Base-by-base conservation (phyloP, 92 coral and sea anemone species). In the Galaxea fascicularis region DNA sequence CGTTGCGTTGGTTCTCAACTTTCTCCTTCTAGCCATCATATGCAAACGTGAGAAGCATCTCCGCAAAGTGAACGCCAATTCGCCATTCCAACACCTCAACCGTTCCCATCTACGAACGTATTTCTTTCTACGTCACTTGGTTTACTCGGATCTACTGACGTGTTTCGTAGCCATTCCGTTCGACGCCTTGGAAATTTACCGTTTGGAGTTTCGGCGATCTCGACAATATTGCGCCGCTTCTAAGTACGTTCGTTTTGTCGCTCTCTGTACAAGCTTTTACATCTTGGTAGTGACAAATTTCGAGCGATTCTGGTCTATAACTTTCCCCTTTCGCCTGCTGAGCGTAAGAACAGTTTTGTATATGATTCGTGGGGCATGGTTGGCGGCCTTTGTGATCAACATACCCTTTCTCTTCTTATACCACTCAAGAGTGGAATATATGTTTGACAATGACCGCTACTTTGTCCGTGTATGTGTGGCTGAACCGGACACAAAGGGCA, bases 301-400 rank as follows among this genome's bases (percentile, higher is more conserved):
- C 14, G 84, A 79, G 28, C 84, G 84, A 0, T 79, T 79, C 64
- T 79, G 84, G 84, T 28, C 84, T 0, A 24, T 79, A 25, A 79
- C 63, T 9, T 79, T 65, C 21, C 75, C 84, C 8, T 24, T 79
- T 28, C 84, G 54, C 22, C 74, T 35, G 8, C 21, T 79, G 18
- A 29, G 75, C 11, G 74, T 30, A 0, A 65, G 52, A 17, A n/a
- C 41, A n/a, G 56, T 79, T 47, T 62, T 52, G 13, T 29, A 28
- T 52, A 65, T 79, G 75, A 65, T 56, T 8, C 65, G 75, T 9
- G 84, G 74, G 0, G 84, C 84, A 10, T 79, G 84, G 84, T 27
- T 65, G 0, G 74, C 62, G 11, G 84, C 84, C 14, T 51, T 65
- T 22, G 15, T 79, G 18, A 65, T 79, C 51, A 79, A 79, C 22